Base-by-base conservation (phyloP, 2,888 invertebrate genomes). In the Tanypteryx hageni region DNA sequence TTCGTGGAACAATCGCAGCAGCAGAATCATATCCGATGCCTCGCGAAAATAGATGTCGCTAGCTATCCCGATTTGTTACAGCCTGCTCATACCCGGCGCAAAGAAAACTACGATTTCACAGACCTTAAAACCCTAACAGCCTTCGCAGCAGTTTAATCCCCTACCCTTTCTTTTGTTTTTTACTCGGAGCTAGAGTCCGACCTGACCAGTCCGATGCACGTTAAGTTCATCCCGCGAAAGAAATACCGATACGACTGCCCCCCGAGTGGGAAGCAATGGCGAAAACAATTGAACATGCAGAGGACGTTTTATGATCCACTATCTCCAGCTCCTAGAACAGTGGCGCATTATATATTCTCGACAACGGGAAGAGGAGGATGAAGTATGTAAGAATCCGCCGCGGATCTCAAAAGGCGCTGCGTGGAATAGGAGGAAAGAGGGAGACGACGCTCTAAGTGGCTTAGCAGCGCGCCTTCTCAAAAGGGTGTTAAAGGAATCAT, bases 401-500 rank as follows among this genome's bases (percentile, higher is more conserved):
- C 76, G 22, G 76, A 76, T 76, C 27, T 76, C 76, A 76, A 76
- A 76, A 27, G 76, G 11, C 10, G 76, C 27, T 76, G 22, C 11
- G 76, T 9, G 22, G 68, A 18, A 64, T 18, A 64, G 64, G n/a
- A 64, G 64, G n/a, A 22, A 18, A 68, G 68, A 18, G 44, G 44
- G 44, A 44, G 44, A 44, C 44, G 44, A 44, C 44, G 68, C 68
- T 76, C 76, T 76, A 76, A 76, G 76, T 76, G 76, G 76, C 68
- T 68, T 68, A 68, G 22, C 68, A 18, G 68, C 27, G 76, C 76
- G 22, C 22, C 76, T 76, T 76, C 76, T 76, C 76, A 27, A 76
- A 76, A 27, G 76, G 16, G 76, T 76, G 76, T 76, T 76, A 76
- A 76, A 76, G 76, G 76, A 76, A 76, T 76, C 76, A 76, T 76